Conservation (phyloP, 1,140 invertebrate species). For the Periplaneta americana region DNA sequence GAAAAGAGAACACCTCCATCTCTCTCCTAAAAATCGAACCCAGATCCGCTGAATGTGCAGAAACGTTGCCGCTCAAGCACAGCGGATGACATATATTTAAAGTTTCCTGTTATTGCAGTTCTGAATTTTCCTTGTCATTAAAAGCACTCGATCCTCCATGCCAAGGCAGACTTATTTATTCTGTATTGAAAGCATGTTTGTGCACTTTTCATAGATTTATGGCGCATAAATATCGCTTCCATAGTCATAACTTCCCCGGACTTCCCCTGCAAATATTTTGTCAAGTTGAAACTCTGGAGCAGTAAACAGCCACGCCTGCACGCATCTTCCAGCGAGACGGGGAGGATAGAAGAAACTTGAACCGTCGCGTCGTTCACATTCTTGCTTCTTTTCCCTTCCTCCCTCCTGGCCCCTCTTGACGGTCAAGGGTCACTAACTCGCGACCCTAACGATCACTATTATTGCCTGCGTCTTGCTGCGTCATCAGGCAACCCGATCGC, state of each 20-base stretch:
- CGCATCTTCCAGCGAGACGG: neutral
- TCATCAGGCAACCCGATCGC: neutral
- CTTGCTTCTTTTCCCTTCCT: neutral
- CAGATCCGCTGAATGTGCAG: too few species aligned
- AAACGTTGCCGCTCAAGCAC: too few species aligned
- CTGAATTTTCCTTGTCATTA: too few species aligned
- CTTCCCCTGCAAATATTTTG: neutral
- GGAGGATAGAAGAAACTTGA: neutral
- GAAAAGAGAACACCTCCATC: too few species aligned
- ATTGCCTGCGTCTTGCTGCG: neutral
- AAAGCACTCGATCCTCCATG: too few species aligned
- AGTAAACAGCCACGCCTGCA: neutral
- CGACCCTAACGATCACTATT: neutral
- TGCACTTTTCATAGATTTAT: neutral
- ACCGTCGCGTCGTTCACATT: neutral
- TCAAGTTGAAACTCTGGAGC: neutral
- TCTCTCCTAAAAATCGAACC: too few species aligned
- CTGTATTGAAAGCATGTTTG: too few species aligned
- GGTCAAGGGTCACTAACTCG: neutral
- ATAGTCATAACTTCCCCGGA: neutral
- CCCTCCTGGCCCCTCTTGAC: too few species aligned
- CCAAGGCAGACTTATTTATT: too few species aligned
- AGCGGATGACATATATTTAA: too few species aligned
- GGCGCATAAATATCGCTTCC: neutral
- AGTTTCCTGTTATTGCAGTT: too few species aligned